Evolutionary conservation across 2,888 invertebrate genomes (phyloP).

Genomic region (Nezara viridula): DNA sequence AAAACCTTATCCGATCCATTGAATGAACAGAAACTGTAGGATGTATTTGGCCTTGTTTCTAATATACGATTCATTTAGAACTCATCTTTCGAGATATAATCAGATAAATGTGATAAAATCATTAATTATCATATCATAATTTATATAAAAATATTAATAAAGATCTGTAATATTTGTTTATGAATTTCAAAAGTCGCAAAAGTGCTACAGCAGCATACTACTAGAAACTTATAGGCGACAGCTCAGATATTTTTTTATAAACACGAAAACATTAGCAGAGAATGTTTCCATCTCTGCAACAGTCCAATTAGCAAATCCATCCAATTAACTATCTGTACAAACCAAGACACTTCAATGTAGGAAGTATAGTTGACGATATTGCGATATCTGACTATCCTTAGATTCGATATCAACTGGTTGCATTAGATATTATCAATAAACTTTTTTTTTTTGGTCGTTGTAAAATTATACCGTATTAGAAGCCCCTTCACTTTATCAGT

Average conservation of each 20-base stretch:
- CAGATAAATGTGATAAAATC: neutral
- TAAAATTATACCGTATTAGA: too few relatives aligned
- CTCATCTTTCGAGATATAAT: neutral
- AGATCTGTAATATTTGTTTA: neutral
- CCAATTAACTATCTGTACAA: neutral
- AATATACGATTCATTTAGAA: neutral
- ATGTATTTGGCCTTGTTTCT: neutral
- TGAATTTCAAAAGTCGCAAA: neutral
- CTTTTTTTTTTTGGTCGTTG: too few relatives aligned
- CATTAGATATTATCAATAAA: too few relatives aligned
- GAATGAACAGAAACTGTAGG: neutral
- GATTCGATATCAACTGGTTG: too few relatives aligned
- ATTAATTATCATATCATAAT: neutral
- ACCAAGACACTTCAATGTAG: neutral
- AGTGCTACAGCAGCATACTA: neutral
- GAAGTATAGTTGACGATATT: too few relatives aligned
- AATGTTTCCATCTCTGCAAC: neutral
- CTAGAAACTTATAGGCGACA: too few relatives aligned
- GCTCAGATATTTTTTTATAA: too few relatives aligned
- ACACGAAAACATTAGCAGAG: neutral
- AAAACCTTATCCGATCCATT: neutral
- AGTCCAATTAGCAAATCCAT: neutral
- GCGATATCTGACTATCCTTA: too few relatives aligned
- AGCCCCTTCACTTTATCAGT: too few relatives aligned
- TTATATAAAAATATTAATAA: neutral